These are phyloP conservation scores for Typhlichthys subterraneus DNA, from an alignment of 2,797 vertebrate genomes.

Conservation along the genomic window DNA sequence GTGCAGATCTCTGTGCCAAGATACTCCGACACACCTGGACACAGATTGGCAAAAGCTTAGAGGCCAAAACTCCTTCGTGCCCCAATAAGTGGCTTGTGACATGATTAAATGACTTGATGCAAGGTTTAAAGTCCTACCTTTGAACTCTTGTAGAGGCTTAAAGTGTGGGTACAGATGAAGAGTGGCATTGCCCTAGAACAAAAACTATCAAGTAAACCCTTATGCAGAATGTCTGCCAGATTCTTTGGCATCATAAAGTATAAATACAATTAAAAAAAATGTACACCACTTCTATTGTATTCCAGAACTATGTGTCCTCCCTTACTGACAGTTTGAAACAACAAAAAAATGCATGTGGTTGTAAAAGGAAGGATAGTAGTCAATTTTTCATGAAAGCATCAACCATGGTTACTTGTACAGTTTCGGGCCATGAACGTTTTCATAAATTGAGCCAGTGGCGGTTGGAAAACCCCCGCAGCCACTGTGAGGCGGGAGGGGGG, in stretches of 20 bases:
- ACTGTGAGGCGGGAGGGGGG: too few species aligned
- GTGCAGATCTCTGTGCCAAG: constrained; percentile 86
- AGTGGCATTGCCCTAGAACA: constrained; percentile 83
- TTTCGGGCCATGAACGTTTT: too few species aligned
- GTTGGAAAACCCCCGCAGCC: too few species aligned
- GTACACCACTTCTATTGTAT: too few species aligned
- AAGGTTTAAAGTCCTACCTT: constrained; percentile 70
- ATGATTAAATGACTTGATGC: neutral
- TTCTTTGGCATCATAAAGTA: neutral
- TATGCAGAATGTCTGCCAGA: neutral
- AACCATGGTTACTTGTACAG: too few species aligned
- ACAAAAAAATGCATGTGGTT: neutral
- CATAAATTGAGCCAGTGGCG: too few species aligned
- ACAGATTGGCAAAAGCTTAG: neutral
- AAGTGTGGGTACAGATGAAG: constrained; percentile 89
- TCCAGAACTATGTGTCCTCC: too few species aligned
- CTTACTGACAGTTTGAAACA: neutral
- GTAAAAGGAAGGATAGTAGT: neutral
- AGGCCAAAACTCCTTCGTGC: neutral
- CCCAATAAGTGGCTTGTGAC: neutral
- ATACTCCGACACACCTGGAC: constrained; percentile 84
- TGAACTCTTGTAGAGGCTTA: constrained; percentile 83
- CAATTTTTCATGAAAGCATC: too few species aligned
- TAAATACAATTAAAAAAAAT: too few species aligned
- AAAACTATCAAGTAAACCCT: neutral